Evolutionary conservation across 2,797 vertebrate genomes (phyloP), one percentile per base, ranked within the genome.

Genomic region (Hydrolagus colliei): DNA sequence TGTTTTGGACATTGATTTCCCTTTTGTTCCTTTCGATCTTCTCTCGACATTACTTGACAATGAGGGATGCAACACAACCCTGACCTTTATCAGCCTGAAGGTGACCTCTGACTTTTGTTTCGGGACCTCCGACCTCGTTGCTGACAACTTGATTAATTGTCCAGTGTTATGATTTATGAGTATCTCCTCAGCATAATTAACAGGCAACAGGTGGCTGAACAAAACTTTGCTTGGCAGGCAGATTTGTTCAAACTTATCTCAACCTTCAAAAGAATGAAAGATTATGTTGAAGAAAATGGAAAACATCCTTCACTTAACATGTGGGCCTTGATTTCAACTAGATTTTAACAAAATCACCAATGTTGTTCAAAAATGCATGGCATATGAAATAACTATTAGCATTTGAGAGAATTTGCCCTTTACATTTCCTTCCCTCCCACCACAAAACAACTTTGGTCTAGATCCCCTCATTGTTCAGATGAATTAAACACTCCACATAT

Each of bases 111-210:
- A 96, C 96, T 95, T 93, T 95, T 91, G 93, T 94, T 94, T 93
- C 92, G 92, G 91, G 91, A 96, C 96, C 97, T 94, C 92, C 97
- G 96, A 97, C 96, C 96, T 90, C 88, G 90, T 90, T 90, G 92
- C 94, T 97, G 98, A 99, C 98, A 99, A 96, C 95, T 98, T 99
- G 97, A 99, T 99, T 99, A 98, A 99, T 99, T 98, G 98, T 97
- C 95, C 94, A 89, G 95, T 94, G 96, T 98, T 99, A 99, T 99
- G 97, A 99, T 99, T 99, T 98, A 99, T 99, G 97, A 98, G 95
- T 98, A 97, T 97, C 96, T 98, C 93, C 95, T 96, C 94, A 93
- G 94, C 94, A 93, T 96, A 98, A 98, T 98, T 98, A 98, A 97
- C 94, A 94, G 96, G 95, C 97, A 99, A 99, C 98, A 99, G 97